Evolutionary conservation across 2,888 invertebrate genomes (phyloP), one percentile per base, ranked within the genome.

Genomic region (Lacanobia oleracea): DNA sequence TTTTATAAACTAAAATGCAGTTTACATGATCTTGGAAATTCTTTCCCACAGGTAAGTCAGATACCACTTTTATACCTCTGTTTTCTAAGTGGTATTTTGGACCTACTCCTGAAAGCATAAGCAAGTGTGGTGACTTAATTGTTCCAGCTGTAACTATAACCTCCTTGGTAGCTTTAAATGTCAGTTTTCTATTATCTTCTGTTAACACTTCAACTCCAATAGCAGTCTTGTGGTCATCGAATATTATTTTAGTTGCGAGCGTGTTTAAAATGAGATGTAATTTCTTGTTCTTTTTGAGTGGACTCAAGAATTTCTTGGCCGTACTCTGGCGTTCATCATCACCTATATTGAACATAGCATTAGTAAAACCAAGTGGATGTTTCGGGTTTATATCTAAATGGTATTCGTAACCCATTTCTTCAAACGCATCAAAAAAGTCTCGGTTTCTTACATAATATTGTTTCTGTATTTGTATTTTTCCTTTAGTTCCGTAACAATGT

Each of bases 81-180:
- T 85, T 77, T 2, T 80, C 53, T 1, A 96, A 85, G 61, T 95
- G 92, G 0, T 88, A 70, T 54, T 77, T 87, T 0, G 96, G 96
- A 1, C 96, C 96, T 6, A 96, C 85, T 1, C 96, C 96, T 0
- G 96, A 96, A 0, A 96, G 86, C 91, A 96, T 93, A 0, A 96
- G 86, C 0, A 96, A 81, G 72, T 96, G 93, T 0, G 96, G 95
- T 0, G 95, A 92, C 71, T 94, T 94, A 21, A 96, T 89, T 8
- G 91, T 86, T 10, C 96, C 96, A 1, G 94, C 95, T 4, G 95
- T 92, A 18, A 96, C 61, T 60, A 96, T 94, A 0, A 96, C 89
- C 84, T 96, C 96, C 77, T 93, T 96, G 10, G 68, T 92, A 2
- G 91, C 94, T 43, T 77, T 84, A 0, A 91, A 50, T 87, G 88